Evolutionary conservation across 2,113 vertebrate genomes (phyloP).

Genomic region (Erinaceus europaeus): DNA sequence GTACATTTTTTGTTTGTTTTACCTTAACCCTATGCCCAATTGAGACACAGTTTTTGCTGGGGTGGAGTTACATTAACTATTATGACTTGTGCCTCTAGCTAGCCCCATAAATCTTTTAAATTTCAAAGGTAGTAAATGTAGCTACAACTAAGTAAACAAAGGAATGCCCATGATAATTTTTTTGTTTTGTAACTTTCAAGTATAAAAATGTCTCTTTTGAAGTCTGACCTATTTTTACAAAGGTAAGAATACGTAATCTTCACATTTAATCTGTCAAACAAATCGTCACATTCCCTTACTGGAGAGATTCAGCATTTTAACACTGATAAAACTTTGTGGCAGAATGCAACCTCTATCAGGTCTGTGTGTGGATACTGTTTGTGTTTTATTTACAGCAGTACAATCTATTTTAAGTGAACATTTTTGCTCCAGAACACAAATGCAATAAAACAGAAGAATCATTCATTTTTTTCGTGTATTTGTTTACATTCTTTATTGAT

Average conservation of each 20-base stretch:
- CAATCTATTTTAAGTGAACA: conserved; percentile 20
- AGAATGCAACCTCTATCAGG: neutral
- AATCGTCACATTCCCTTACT: neutral
- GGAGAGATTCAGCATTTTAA: conserved; percentile 35
- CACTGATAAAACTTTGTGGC: neutral
- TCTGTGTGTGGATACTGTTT: neutral
- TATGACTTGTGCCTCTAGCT: conserved; percentile 38
- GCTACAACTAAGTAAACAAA: conserved; percentile 59
- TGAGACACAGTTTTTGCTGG: conserved; percentile 33
- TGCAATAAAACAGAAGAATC: neutral
- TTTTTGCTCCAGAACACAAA: conserved; percentile 29
- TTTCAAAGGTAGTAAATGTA: conserved; percentile 41
- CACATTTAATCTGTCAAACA: conserved; percentile 30
- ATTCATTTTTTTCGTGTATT: neutral
- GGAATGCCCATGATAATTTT: conserved; percentile 27
- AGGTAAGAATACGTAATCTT: conserved; percentile 8
- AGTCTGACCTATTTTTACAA: conserved; percentile 57
- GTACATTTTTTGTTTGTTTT: conserved; percentile 2
- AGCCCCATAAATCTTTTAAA: conserved; percentile 55
- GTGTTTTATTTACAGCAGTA: conserved; percentile 22
- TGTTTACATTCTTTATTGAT: neutral
- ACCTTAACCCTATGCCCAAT: neutral
- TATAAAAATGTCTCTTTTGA: conserved; percentile 54
- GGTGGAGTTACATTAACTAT: conserved; percentile 15
- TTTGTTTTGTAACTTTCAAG: conserved; percentile 44